Conservation (phyloP, 2,888 invertebrate genomes). For the Meganola albula region DNA sequence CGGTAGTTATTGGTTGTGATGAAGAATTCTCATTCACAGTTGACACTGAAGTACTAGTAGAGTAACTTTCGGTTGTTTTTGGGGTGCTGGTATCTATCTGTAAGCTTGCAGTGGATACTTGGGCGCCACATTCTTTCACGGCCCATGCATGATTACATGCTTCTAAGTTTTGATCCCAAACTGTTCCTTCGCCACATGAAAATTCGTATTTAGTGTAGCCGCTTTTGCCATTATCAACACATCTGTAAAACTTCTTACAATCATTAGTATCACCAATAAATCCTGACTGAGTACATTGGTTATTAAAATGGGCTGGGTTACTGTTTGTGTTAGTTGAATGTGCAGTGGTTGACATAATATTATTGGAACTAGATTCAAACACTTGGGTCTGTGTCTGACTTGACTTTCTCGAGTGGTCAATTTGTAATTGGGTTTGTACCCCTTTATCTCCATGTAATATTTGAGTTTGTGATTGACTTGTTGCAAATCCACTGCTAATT, state of each 20-base stretch:
- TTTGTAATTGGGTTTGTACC: constrained; percentile 47
- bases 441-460: constrained; percentile 39
- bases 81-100: constrained; percentile 19
- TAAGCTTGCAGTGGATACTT: constrained; percentile 14
- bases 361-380: constrained; percentile 32
- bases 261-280: constrained; percentile 77
- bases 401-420: constrained; percentile 42
- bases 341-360: constrained; percentile 16
- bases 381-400: constrained; percentile 45
- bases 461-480: constrained; percentile 47
- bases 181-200: constrained; percentile 78
- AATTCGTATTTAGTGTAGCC: constrained; percentile 74
- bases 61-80: constrained; percentile 23
- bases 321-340: constrained; percentile 1
- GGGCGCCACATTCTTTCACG: constrained; percentile 38
- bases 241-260: constrained; percentile 83
- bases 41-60: constrained; percentile 14
- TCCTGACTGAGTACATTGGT: constrained; percentile 58
- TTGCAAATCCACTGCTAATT: constrained; percentile 36
- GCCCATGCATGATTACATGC: constrained; percentile 79
- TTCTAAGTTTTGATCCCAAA: constrained; percentile 77
- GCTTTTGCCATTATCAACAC: constrained; percentile 73
- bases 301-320: constrained; percentile 6
- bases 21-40: constrained; percentile 21
- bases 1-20: constrained; percentile 14